These are phyloP conservation scores for mouse (Mus musculus) DNA, from an alignment of 2,113 vertebrate species.

Conservation along the genomic window DNA sequence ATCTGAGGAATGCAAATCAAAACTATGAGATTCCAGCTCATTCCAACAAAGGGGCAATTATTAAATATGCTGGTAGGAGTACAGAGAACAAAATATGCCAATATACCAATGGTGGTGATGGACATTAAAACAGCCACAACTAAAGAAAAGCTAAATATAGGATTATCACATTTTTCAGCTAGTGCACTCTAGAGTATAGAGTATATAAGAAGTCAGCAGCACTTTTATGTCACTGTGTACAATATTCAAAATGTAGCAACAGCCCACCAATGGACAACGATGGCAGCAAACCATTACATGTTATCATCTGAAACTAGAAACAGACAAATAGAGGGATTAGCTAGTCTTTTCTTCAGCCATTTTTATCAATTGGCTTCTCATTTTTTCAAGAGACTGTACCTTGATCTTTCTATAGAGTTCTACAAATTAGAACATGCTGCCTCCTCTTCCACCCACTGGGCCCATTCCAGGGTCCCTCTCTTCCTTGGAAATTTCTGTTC, in stretches of 20 bases:
- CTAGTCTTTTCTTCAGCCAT: conserved; percentile 82
- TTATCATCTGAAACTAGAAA: conserved; percentile 88
- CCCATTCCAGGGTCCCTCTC: conserved; percentile 92
- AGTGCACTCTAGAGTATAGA: not conserved
- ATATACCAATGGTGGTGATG: not conserved
- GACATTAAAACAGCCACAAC: no score
- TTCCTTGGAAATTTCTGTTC: conserved; percentile 96
- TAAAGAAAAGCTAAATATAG: not conserved
- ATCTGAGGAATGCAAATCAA: not conserved
- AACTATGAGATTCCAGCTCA: no score
- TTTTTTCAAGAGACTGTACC: conserved; percentile 63
- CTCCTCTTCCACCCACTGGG: conserved; percentile 83
- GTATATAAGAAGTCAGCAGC: not conserved
- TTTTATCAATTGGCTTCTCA: conserved; percentile 79
- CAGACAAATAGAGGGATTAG: conserved; percentile 85
- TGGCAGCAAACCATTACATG: not conserved
- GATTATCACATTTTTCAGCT: not conserved
- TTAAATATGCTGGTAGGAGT: not conserved
- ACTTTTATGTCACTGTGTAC: not conserved
- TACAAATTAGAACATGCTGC: conserved; percentile 92
- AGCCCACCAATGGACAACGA: not conserved
- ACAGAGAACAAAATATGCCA: not conserved
- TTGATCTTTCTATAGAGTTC: conserved; percentile 76
- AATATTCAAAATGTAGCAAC: not conserved
- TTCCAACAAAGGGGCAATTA: not conserved